Percentiles rank a stretch among this genome's conserved stretches.
Conservation (phyloP, 2,797 vertebrate species). For the Cirrhinus molitorella region DNA sequence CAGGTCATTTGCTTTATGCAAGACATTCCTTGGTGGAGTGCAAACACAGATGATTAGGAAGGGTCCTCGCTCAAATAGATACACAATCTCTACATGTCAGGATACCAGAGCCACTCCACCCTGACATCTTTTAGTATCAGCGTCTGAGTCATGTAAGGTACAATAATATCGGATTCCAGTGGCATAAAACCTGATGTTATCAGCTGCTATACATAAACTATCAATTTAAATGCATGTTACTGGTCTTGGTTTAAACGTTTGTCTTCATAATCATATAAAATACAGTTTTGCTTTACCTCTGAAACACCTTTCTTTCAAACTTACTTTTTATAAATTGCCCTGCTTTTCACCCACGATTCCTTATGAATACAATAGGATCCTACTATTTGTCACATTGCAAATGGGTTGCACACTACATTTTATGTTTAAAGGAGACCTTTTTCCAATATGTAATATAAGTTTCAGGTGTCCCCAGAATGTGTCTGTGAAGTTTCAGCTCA, state of each 20-base stretch:
- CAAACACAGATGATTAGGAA: slow-evolving; percentile 26
- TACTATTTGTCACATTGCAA: neutral
- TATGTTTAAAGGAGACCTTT: neutral
- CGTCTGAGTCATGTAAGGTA: slow-evolving; percentile 1
- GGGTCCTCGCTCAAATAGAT: neutral
- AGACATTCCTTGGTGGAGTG: slow-evolving; percentile 42
- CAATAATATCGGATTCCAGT: neutral
- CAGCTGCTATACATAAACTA: no score
- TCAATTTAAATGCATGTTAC: no score
- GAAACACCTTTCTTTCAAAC: neutral
- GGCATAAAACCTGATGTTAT: no score
- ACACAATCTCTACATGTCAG: neutral
- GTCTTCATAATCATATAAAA: neutral
- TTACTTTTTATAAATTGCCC: no score
- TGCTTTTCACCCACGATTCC: neutral
- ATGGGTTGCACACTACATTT: no score
- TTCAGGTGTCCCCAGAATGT: no score
- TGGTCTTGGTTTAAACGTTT: neutral
- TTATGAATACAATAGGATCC: neutral
- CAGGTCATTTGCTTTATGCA: neutral
- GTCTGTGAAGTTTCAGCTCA: no score
- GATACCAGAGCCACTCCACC: neutral
- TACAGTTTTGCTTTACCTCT: neutral
- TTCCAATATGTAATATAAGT: no score
- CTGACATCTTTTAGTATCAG: slow-evolving; percentile 2